Conservation (phyloP, 2,888 invertebrate genomes). For the Meliscaeva auricollis region DNA sequence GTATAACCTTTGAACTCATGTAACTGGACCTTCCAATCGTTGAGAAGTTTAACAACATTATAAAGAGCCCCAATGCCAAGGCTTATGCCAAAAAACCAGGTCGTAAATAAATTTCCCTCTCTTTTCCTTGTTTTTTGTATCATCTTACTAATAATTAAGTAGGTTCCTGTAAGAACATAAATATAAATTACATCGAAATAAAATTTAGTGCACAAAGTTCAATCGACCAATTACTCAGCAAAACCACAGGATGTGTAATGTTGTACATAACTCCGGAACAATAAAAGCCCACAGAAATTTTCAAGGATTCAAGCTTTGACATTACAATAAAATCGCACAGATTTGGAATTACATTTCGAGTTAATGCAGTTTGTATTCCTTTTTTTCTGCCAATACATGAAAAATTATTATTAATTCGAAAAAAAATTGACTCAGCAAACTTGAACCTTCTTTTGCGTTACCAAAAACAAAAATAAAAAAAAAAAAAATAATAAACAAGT, state of each 20-base stretch:
- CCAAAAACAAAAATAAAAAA: background rate
- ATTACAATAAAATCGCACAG: background rate
- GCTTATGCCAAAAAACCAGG: too few relatives aligned
- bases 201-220: too few relatives aligned
- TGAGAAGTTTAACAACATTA: too few relatives aligned
- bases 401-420: conserved; percentile 26
- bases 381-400: background rate
- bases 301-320: conserved; percentile 14
- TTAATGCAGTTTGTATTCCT: background rate
- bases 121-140: too few relatives aligned
- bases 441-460: background rate
- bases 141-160: too few relatives aligned
- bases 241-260: background rate
- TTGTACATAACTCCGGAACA: background rate
- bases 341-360: conserved; percentile 8
- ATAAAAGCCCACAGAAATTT: background rate
- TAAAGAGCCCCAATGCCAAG: too few relatives aligned
- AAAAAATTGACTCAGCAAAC: conserved; percentile 10
- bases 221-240: background rate
- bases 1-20: too few relatives aligned
- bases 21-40: too few relatives aligned
- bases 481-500: conserved; percentile 15
- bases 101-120: too few relatives aligned
- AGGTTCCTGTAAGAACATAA: too few relatives aligned
- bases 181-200: too few relatives aligned